Evolutionary conservation across 2,888 invertebrate genomes (phyloP), one percentile per base, ranked within the genome.

Genomic region (Chorisops tibialis): DNA sequence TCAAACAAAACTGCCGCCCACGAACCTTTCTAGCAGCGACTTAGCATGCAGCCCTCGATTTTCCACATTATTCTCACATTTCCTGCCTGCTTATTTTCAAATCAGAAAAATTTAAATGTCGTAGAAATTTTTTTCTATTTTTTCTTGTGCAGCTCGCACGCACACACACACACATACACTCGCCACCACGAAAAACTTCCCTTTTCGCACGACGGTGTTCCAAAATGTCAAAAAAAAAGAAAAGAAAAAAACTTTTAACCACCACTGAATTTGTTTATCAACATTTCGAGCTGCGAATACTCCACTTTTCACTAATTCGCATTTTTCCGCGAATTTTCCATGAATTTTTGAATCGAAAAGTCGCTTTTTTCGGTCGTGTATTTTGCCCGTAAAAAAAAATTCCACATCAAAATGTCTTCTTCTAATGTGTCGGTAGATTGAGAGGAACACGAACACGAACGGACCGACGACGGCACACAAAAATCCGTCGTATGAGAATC

Each of bases 341-440:
- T 18, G 21, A 16, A 39, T 43, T 45, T 24, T 45, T 45, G 35
- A 43, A 43, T 56, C 30, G 43, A 56, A 43, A 56, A 30, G 9
- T 30, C 9, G 9, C 30, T 30, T 30, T 43, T 56, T 56, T 56
- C 56, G 56, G 56, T 54, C 54, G 18, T 37, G 45, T 21, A 54
- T 30, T 30, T 30, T 7, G 6, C 41, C 16, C 41, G 22, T 39
- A 41, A 54, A 39, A 54, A 54, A 56, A 56, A 56, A 56, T 56
- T 56, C 54, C 54, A 54, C 56, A 56, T 56, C 56, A 56, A 56
- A 45, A 56, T 56, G 56, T 56, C 56, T 56, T 54, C 51, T 51
- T 30, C 16, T 21, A 21, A 50, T 50, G 35, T 56, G 56, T 56
- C 43, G 43, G 56, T 22, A 24, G 22, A 30, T 56, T 43, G 45